A percentile compares a stretch with the other conserved stretches of the same genome.
phyloP scores from a whole-genome alignment of 2,888 invertebrate species.

The Hirtodrosophila trivittata region DNA sequence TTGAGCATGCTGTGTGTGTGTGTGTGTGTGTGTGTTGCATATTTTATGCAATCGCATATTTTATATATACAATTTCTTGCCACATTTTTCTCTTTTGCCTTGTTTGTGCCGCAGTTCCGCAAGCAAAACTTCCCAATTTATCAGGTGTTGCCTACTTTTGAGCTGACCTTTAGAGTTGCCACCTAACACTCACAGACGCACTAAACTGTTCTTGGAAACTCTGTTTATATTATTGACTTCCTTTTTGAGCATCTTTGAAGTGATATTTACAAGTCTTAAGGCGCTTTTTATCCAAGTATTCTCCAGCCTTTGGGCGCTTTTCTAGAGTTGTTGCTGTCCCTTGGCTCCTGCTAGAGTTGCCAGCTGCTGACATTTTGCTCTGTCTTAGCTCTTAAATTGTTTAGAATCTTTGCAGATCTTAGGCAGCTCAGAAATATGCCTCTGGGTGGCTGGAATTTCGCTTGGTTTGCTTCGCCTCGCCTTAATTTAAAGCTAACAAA shows the following conservation, averaged over 20 bases:
- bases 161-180: background rate
- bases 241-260: too few relatives aligned
- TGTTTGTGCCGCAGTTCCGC: background rate
- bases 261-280: too few relatives aligned
- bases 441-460: background rate
- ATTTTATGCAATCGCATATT: constrained; percentile 41
- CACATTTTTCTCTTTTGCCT: constrained; percentile 23
- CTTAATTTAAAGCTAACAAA: constrained; percentile 1
- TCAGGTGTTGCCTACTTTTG: background rate
- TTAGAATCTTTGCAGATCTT: too few relatives aligned
- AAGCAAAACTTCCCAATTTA: background rate
- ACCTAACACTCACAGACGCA: background rate
- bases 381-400: too few relatives aligned
- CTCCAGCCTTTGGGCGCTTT: too few relatives aligned
- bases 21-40: constrained; percentile 37
- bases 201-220: background rate
- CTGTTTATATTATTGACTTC: too few relatives aligned
- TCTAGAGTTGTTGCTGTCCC: background rate
- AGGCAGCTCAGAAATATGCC: too few relatives aligned
- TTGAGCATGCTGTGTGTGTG: constrained; percentile 7
- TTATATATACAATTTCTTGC: background rate
- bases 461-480: constrained; percentile 4
- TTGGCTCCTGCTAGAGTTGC: too few relatives aligned
- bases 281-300: too few relatives aligned
- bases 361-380: too few relatives aligned